These are phyloP conservation scores for Leptodirus hochenwartii DNA, from an alignment of 2,888 invertebrate species.

Conservation along the genomic window DNA sequence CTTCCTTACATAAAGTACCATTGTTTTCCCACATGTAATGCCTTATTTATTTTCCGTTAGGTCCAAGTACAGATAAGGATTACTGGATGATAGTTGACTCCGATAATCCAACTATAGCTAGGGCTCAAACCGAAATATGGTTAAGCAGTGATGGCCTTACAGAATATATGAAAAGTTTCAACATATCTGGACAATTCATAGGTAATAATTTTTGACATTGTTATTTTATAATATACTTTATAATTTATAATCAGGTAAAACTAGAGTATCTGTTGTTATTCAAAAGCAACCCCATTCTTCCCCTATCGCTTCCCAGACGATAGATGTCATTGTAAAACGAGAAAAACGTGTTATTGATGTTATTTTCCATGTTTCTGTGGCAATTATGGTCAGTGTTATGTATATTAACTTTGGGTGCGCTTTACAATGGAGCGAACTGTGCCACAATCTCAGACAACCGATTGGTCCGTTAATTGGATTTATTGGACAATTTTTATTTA, in stretches of 20 bases:
- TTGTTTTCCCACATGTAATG: too few species aligned
- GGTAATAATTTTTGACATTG: conserved; percentile 16
- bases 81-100: conserved; percentile 12
- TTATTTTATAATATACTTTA: conserved; percentile 4
- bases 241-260: conserved; percentile 19
- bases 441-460: conserved; percentile 46
- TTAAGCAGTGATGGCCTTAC: conserved; percentile 9
- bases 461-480: conserved; percentile 65
- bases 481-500: conserved; percentile 57
- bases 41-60: neutral
- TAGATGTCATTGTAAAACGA: conserved; percentile 19
- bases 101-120: conserved; percentile 11
- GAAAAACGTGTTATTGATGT: conserved; percentile 45
- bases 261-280: conserved; percentile 16
- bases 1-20: too few species aligned
- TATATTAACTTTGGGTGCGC: conserved; percentile 88
- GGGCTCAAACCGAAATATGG: conserved; percentile 10
- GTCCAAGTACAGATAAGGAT: conserved; percentile 7
- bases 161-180: conserved; percentile 17
- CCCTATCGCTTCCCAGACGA: conserved; percentile 4
- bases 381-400: conserved; percentile 55
- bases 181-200: conserved; percentile 22
- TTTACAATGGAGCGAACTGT: conserved; percentile 53
- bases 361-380: conserved; percentile 58
- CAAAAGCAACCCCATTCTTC: conserved; percentile 1